phyloP scores from a whole-genome alignment of 2,113 vertebrate species.

The Bubalus kerabau region DNA sequence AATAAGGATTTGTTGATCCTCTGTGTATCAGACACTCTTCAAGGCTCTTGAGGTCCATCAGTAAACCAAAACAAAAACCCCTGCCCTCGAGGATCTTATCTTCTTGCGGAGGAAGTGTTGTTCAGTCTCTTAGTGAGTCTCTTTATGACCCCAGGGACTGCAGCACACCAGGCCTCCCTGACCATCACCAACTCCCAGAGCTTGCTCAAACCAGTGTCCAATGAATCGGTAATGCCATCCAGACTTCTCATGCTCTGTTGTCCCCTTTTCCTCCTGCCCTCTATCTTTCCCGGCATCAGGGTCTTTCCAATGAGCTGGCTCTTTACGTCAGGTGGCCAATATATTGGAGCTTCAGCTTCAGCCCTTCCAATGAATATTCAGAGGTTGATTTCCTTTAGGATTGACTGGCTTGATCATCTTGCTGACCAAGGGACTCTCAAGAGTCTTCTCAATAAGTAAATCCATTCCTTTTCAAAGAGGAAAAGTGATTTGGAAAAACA shows the following conservation, averaged over 20 bases:
- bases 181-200: background rate
- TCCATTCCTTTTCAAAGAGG: background rate
- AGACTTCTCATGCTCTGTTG: background rate
- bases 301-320: background rate
- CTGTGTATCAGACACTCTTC: too few relatives aligned
- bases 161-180: background rate
- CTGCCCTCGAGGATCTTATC: background rate
- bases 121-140: background rate
- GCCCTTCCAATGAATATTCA: background rate
- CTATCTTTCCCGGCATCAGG: background rate
- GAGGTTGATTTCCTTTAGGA: background rate
- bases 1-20: background rate
- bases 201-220: background rate
- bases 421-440: background rate
- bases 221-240: background rate
- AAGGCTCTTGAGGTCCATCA: background rate
- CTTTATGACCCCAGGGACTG: background rate
- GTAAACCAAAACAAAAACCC: accelerated
- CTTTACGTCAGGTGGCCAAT: background rate
- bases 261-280: background rate
- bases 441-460: background rate
- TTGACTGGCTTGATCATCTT: background rate
- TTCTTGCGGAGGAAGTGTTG: background rate
- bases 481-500: background rate
- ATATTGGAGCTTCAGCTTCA: background rate